Conservation (phyloP, 2,797 vertebrate genomes). For the Parambassis ranga region DNA sequence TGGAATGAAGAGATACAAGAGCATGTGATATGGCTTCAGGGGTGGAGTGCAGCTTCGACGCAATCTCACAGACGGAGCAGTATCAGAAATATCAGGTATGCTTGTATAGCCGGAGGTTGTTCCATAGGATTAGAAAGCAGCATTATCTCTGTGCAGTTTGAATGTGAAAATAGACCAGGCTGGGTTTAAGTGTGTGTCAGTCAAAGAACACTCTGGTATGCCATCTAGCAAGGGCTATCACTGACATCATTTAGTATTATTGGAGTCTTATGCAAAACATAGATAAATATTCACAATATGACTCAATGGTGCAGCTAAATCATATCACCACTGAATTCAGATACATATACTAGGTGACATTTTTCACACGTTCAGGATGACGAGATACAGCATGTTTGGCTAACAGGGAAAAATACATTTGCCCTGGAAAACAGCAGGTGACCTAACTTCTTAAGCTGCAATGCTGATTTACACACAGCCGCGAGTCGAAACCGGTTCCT, state of each 20-base stretch:
- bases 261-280: conserved; percentile 3
- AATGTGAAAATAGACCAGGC: conserved; percentile 55
- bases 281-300: conserved; percentile 10
- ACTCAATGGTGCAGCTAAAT: conserved; percentile 3
- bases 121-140: conserved; percentile 67
- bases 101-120: conserved; percentile 67
- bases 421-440: conserved; percentile 10
- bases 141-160: conserved; percentile 60
- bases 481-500: conserved; percentile 9
- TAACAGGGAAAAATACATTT: neutral
- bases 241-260: conserved; percentile 15
- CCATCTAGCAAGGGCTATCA: conserved; percentile 42
- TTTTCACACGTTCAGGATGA: neutral
- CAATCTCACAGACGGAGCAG: conserved; percentile 57
- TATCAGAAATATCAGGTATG: conserved; percentile 76
- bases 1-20: conserved; percentile 93
- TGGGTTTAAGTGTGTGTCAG: conserved; percentile 51
- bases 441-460: conserved; percentile 9
- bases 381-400: neutral
- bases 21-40: conserved; percentile 90
- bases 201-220: conserved; percentile 42
- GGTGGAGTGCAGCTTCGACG: conserved; percentile 67
- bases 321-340: neutral
- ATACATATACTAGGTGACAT: neutral
- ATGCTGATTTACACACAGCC: conserved; percentile 25